Conservation (phyloP, 2,113 vertebrate species). For the Elephantulus edwardii region DNA sequence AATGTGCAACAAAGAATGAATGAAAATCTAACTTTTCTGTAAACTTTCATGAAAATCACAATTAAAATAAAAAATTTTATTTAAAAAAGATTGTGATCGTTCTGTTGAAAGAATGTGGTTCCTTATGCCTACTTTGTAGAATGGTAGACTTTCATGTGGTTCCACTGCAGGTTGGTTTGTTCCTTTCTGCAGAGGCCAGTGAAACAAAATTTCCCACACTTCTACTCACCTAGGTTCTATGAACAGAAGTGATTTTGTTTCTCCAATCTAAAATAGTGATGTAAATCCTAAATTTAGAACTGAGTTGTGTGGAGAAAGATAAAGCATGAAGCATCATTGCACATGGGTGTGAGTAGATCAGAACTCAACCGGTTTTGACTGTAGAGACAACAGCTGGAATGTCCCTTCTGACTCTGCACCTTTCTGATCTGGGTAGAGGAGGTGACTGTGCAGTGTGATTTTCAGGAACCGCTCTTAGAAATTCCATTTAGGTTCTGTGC, state of each 20-base stretch:
- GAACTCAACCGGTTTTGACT: not conserved
- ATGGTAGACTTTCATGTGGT: not conserved
- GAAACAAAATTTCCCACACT: not conserved
- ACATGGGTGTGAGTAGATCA: not conserved
- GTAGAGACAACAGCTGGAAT: not conserved
- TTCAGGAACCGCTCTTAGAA: not conserved
- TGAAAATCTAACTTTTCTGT: too few relatives aligned
- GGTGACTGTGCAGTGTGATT: not conserved
- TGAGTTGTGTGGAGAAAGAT: not conserved
- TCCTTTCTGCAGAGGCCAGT: not conserved
- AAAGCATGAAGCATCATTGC: not conserved
- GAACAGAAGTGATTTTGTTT: constrained; percentile 10
- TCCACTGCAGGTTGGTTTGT: not conserved
- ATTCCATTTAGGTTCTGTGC: not conserved
- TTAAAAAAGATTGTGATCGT: constrained; percentile 38
- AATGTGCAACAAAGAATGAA: too few relatives aligned
- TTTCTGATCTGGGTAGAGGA: not conserved
- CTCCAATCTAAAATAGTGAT: not conserved
- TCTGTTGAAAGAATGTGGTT: not conserved
- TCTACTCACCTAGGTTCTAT: not conserved
- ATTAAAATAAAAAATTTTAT: too few relatives aligned
- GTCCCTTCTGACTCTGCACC: not conserved
- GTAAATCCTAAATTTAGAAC: not conserved
- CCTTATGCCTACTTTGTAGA: too few relatives aligned
- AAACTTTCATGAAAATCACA: too few relatives aligned